phyloP scores from a whole-genome alignment of 2,113 vertebrate species.

The Hystrix cristata region DNA sequence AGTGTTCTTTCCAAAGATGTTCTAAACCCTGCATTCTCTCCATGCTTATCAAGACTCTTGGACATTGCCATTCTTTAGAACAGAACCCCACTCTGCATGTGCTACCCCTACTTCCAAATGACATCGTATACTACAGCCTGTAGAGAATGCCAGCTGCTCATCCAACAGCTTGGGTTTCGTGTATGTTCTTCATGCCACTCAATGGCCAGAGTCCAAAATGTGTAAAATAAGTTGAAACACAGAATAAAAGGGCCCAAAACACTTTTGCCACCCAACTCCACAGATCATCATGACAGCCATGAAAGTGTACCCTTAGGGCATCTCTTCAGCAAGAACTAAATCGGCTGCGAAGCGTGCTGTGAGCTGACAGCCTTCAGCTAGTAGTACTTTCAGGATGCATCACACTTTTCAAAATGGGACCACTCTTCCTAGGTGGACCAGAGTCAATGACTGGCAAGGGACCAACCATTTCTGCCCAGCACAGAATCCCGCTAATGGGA shows the following conservation, averaged over 20 bases:
- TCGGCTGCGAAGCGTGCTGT: neutral
- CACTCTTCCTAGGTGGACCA: neutral
- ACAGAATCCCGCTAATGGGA: constrained; percentile 30
- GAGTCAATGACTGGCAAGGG: neutral
- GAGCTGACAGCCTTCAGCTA: neutral
- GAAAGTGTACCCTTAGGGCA: neutral
- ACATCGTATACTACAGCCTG: neutral
- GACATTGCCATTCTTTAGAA: neutral
- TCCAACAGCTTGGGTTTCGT: neutral
- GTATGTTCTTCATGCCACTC: constrained; percentile 4
- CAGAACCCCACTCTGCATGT: neutral
- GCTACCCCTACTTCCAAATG: neutral
- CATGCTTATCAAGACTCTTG: neutral
- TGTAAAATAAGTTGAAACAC: constrained; percentile 41
- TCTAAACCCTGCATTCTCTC: neutral
- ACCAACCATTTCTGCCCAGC: neutral
- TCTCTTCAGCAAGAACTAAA: neutral
- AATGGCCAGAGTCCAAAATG: neutral
- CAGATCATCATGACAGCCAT: neutral
- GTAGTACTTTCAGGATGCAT: neutral
- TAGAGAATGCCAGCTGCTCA: neutral
- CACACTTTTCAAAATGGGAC: neutral
- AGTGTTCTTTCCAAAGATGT: neutral
- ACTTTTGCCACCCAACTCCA: constrained; percentile 12
- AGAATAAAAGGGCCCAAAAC: constrained; percentile 29